Evolutionary conservation across 2,797 vertebrate genomes (phyloP), one percentile per base, ranked within the genome.

Genomic region (Onychomys arenicola): DNA sequence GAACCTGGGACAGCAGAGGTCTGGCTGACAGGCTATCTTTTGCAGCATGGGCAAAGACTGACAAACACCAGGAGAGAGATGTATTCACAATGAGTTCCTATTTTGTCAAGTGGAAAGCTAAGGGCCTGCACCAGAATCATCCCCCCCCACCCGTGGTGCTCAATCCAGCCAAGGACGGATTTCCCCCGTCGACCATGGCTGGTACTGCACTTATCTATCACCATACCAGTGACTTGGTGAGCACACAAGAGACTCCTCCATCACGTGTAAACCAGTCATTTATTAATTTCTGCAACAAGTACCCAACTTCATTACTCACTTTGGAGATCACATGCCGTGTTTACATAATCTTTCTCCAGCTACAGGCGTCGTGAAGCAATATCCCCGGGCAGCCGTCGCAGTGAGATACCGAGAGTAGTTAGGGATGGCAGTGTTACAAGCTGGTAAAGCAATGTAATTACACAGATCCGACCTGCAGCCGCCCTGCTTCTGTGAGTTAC

Each of bases 221-320:
- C 12, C 0, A 32, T 3, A 1, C n/a, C 21, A 0, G 81, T 34
- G n/a, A 52, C 63, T 80, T 46, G 0, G 78, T 71, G 80, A 78
- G 37, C 90, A 85, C 55, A 9, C 8, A 0, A 90, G 87, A 93
- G 80, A 52, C 82, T 69, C 92, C 63, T 92, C 92, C n/a, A 10
- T 78, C 96, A 78, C 25, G 6, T 43, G 89, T 29, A 69, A 83
- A 93, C 49, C 95, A 96, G 94, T 84, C 96, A 86, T 65, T 92
- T 93, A 97, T 95, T 96, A 91, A 98, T 97, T 97, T 96, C 71
- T 95, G 96, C 96, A 95, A 96, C 89, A 95, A 97, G 97, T 85
- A 69, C 92, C 96, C 95, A 86, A 95, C 96, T 96, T 97, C 96
- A 95, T 96, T 78, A 95, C 97, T 97, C 95, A 96, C 96, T 95